Evolutionary conservation across 2,888 invertebrate species (phyloP), one percentile per base, ranked within the genome.

Genomic region (Drosophila multiciliata): DNA sequence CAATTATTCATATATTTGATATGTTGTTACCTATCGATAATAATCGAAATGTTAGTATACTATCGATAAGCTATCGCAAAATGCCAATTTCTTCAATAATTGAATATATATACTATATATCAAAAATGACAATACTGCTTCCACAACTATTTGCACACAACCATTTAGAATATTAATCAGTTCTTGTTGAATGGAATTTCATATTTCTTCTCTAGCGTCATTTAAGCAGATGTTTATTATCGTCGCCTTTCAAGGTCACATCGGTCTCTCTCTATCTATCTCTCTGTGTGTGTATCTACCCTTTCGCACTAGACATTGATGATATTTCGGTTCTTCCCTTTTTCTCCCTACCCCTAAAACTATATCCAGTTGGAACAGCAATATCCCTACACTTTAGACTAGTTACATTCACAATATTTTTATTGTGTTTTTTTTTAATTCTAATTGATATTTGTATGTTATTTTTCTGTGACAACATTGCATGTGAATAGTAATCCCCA

Each of bases 401-500:
- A 23, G 3, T 45, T 45, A 45, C 15, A 23, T 23, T 50, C 26
- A 58, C 38, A 53, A 8, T 15, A 45, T 23, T 15, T 23, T 36
- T 9, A 0, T 9, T 12, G 33, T 23, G 23, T 9, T 52, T 38
- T 17, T 38, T 32, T 54, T 11, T 0, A 48, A 36, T 38, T 66
- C n/a, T 59, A 23, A 60, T 42, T 42, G 29, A 59, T 38, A 57
- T 64, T 49, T 20, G 20, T 29, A 53, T 36, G 26, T 69, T 62
- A 61, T 64, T 60, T 42, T 42, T 32, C 54, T 62, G 29, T 55
- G 35, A 35, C 57, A 66, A 45, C 20, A 23, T 53, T 59, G 78
- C 78, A 78, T 78, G 78, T 54, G 33, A 53, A 54, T 54, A 42
- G 66, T 73, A 53, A 68, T 58, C 42, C 62, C 58, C 55, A 38